Percentiles rank a stretch among this genome's conserved stretches.
These are phyloP conservation scores for Drosophila mayri DNA, from an alignment of 1,140 invertebrate genomes.

Conservation along the genomic window DNA sequence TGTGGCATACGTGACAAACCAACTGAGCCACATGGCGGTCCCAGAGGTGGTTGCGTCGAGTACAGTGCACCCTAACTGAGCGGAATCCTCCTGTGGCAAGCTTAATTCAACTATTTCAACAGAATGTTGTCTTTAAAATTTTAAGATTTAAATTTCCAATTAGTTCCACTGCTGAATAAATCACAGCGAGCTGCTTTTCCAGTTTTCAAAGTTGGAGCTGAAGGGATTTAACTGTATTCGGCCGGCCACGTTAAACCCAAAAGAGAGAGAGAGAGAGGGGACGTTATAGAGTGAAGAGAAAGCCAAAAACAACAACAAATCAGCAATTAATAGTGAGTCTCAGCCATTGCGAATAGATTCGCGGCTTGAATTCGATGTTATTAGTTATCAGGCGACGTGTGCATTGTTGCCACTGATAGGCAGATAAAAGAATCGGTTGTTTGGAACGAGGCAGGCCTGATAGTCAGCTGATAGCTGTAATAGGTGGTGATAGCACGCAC, in stretches of 20 bases:
- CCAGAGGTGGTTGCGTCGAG: slow-evolving; percentile 16
- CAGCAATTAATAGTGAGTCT: slow-evolving; percentile 28
- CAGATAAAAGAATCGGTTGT: slow-evolving; percentile 29
- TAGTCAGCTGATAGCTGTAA: slow-evolving; percentile 48
- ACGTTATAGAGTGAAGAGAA: too few species aligned
- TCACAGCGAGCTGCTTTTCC: slow-evolving; percentile 6
- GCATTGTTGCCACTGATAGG: slow-evolving; percentile 49
- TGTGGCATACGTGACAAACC: slow-evolving; percentile 70
- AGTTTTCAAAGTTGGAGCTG: background rate
- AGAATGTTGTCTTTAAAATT: background rate
- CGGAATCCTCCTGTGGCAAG: background rate
- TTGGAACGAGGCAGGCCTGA: slow-evolving; percentile 30
- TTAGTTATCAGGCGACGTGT: slow-evolving; percentile 49
- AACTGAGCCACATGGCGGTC: slow-evolving; percentile 49
- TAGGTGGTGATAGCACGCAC: slow-evolving; percentile 25
- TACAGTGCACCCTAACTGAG: slow-evolving; percentile 6
- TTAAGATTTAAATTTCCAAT: slow-evolving; percentile 13
- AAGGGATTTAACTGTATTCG: slow-evolving; percentile 19
- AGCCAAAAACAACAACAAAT: slow-evolving; percentile 16
- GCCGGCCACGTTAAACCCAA: slow-evolving; percentile 21
- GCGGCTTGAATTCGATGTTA: slow-evolving; percentile 22
- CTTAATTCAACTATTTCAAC: too few species aligned
- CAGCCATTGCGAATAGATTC: slow-evolving; percentile 8
- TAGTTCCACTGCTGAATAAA: background rate
- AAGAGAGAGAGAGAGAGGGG: background rate